Evolutionary conservation across 2,113 vertebrate species (phyloP).

Genomic region (Prochilodus magdalenae): DNA sequence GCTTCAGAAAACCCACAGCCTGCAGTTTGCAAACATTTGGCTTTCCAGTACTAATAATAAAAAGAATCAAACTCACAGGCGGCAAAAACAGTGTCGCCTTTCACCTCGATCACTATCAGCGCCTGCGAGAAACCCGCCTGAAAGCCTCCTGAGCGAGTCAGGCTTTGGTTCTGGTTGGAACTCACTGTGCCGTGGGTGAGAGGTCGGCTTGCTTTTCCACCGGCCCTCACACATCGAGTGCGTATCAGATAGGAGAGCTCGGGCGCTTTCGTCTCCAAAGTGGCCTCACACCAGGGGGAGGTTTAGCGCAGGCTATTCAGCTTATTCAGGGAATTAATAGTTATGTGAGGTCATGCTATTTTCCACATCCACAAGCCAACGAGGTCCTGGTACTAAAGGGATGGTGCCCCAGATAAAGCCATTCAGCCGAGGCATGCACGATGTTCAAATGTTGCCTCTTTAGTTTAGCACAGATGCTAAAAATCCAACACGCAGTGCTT

Average conservation of each 20-base stretch:
- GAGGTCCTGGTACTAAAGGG: too few species aligned
- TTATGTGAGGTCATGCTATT: not conserved
- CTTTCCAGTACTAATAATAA: conserved; percentile 21
- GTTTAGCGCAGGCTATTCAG: not conserved
- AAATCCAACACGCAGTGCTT: too few species aligned
- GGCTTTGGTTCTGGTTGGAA: not conserved
- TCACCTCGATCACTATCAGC: conserved; percentile 9
- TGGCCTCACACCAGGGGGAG: not conserved
- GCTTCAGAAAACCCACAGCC: not conserved
- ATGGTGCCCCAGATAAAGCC: too few species aligned
- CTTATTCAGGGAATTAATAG: not conserved
- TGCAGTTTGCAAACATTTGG: conserved; percentile 10
- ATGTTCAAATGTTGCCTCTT: too few species aligned
- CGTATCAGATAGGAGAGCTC: not conserved
- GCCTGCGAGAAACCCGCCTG: conserved; percentile 8
- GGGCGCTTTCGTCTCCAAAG: not conserved
- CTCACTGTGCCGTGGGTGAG: conserved; percentile 1
- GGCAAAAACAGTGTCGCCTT: not conserved
- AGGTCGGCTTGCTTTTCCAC: conserved; percentile 8
- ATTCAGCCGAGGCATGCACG: too few species aligned
- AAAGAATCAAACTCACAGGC: not conserved
- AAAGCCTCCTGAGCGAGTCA: conserved; percentile 1
- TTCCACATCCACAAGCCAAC: too few species aligned
- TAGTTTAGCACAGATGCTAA: too few species aligned
- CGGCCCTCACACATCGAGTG: not conserved